phyloP scores from a whole-genome alignment of 2,113 vertebrate species.

The Osmerus eperlanus region DNA sequence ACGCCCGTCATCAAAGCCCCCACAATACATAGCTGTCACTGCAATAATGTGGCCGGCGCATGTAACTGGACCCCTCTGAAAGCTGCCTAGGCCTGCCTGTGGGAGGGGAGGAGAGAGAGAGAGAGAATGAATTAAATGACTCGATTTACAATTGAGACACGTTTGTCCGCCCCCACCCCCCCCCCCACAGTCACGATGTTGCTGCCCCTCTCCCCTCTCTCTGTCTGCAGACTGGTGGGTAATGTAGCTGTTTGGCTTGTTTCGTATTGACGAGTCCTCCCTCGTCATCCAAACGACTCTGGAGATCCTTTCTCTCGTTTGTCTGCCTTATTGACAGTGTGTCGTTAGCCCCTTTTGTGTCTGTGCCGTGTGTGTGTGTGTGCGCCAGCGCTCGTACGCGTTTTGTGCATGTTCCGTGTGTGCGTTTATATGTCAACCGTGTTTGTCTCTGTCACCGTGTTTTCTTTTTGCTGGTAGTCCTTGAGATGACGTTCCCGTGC shows the following conservation, averaged over 20 bases:
- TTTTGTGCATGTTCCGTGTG: background rate
- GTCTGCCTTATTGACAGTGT: slow-evolving; percentile 4
- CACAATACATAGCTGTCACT: slow-evolving; percentile 4
- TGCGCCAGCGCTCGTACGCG: no score
- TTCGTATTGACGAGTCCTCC: slow-evolving; percentile 14
- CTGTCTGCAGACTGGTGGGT: background rate
- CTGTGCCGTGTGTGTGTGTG: no score
- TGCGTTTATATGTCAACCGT: background rate
- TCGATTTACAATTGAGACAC: slow-evolving; percentile 10
- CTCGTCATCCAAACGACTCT: background rate
- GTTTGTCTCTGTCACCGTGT: background rate
- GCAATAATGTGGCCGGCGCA: slow-evolving; percentile 10
- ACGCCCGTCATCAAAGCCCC: background rate
- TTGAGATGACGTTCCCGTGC: background rate
- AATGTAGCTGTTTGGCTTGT: background rate
- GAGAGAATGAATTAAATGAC: background rate
- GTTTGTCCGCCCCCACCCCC: no score
- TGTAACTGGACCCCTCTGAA: background rate
- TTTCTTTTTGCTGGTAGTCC: background rate
- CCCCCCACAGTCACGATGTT: no score
- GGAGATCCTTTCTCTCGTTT: background rate
- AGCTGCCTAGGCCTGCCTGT: no score
- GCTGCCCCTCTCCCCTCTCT: background rate
- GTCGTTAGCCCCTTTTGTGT: background rate
- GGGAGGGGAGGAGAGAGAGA: background rate